Evolutionary conservation across 2,888 invertebrate species (phyloP), one percentile per base, ranked within the genome.

Genomic region (Caenorhabditis uteleia): DNA sequence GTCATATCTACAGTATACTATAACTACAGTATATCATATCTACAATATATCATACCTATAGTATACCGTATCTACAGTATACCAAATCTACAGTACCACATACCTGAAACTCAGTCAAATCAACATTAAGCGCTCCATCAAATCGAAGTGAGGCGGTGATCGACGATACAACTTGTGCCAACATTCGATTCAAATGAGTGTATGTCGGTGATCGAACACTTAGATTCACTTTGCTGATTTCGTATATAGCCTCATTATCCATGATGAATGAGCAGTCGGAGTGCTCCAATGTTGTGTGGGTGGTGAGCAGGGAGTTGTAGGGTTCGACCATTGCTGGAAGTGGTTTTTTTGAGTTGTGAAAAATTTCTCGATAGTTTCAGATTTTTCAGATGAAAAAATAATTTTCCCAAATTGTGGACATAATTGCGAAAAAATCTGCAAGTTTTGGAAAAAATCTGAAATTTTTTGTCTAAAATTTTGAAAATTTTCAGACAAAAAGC

Each of bases 241-340:
- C 92, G 84, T 92, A 92, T 77, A 93, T 86, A 33, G 93, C 93
- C 47, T 77, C 77, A 42, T 77, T 77, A 46, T 77, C 75, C 61
- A 86, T 85, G 84, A 94, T 94, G 87, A 95, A 95, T 45, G 93
- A 93, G 85, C 93, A 94, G 87, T 93, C 93, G 0, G 92, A 92
- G 86, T 93, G 93, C 85, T 93, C 93, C 58, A 87, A 76, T 60
- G 94, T 94, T 48, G 94, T 94, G 87, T 95, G 94, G 64, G 94
- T 94, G 83, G 93, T 93, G 82, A 94, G 78, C 34, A 95, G 93
- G 0, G 93, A 93, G 87, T 95, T 95, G 89, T 95, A 95, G 0
- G 93, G 93, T 83, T 94, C 93, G 34, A 93, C 93, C 25, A 94
- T 92, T 0, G 93, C 92, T 8, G 92, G 38, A 72, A 60, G 21